These are phyloP conservation scores for Dryobota labecula DNA, from an alignment of 2,888 invertebrate species.

Conservation along the genomic window DNA sequence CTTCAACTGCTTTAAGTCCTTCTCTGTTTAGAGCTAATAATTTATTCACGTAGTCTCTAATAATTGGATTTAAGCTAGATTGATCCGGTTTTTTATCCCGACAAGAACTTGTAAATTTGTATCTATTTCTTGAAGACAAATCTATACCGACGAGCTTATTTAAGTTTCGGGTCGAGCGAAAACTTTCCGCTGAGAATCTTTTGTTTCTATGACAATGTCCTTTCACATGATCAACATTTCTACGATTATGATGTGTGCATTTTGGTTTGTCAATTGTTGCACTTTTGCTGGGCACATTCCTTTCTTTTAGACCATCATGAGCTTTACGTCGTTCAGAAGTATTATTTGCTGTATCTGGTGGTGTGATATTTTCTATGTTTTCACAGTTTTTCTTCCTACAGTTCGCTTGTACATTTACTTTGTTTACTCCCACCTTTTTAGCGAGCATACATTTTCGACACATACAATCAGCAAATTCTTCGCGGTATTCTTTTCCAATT, in stretches of 20 bases:
- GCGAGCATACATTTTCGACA: slow-evolving; percentile 71
- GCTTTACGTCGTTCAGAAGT: slow-evolving; percentile 41
- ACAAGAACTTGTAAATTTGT: slow-evolving; percentile 43
- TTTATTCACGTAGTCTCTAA: slow-evolving; percentile 84
- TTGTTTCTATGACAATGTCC: slow-evolving; percentile 61
- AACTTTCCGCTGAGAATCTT: slow-evolving; percentile 51
- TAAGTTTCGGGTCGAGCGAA: slow-evolving; percentile 59
- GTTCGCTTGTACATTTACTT: slow-evolving; percentile 42
- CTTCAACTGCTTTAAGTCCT: slow-evolving; percentile 82
- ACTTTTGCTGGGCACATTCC: slow-evolving; percentile 30
- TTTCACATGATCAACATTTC: slow-evolving; percentile 46
- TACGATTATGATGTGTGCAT: slow-evolving; percentile 66
- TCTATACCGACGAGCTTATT: slow-evolving; percentile 34
- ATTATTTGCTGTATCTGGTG: slow-evolving; percentile 77
- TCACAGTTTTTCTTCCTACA: slow-evolving; percentile 52
- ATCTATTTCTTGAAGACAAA: slow-evolving; percentile 56
- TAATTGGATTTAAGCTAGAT: slow-evolving; percentile 75
- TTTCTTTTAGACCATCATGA: slow-evolving; percentile 43
- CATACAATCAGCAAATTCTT: slow-evolving; percentile 66
- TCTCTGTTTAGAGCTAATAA: slow-evolving; percentile 82
- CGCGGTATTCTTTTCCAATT: slow-evolving; percentile 60
- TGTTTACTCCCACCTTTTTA: slow-evolving; percentile 52
- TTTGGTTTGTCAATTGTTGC: slow-evolving; percentile 41
- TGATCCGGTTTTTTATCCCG: slow-evolving; percentile 54
- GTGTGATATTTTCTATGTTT: slow-evolving; percentile 64